Conservation (phyloP, 2,113 vertebrate species). For the Arothron firmamentum region DNA sequence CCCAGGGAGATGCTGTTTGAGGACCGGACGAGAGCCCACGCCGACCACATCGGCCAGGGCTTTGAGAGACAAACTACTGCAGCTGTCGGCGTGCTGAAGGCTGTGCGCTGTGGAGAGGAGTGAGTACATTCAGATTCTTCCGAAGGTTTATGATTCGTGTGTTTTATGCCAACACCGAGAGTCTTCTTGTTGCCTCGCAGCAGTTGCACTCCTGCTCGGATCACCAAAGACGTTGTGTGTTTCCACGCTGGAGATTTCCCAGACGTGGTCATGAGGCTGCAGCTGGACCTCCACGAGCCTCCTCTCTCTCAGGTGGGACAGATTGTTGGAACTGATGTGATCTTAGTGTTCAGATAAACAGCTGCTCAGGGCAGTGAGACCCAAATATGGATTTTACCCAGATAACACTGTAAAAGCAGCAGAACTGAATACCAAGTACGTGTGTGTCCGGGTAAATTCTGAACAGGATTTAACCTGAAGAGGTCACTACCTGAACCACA, state of each 20-base stretch:
- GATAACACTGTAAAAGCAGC: too few relatives aligned
- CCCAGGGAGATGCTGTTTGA: constrained; percentile 98
- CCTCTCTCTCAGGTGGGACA: constrained; percentile 90
- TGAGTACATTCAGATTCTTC: constrained; percentile 57
- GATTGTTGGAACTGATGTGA: background rate
- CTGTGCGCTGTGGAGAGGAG: constrained; percentile 94
- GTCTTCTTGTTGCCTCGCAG: constrained; percentile 19
- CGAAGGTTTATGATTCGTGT: too few relatives aligned
- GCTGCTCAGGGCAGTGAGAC: too few relatives aligned
- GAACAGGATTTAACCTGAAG: background rate
- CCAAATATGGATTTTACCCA: too few relatives aligned
- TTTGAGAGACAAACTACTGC: constrained; percentile 97
- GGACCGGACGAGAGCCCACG: constrained; percentile 95
- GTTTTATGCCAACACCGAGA: background rate
- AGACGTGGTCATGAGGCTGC: constrained; percentile 95
- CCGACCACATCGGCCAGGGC: constrained; percentile 97
- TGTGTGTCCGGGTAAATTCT: background rate
- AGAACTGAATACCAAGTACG: too few relatives aligned
- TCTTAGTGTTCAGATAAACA: too few relatives aligned
- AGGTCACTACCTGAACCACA: background rate
- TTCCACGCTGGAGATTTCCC: constrained; percentile 97
- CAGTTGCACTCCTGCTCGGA: constrained; percentile 86
- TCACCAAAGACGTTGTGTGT: constrained; percentile 99
- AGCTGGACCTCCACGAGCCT: constrained; percentile 95
- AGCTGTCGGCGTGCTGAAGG: constrained; percentile 95